A percentile compares a stretch with the other conserved stretches of the same genome.
phyloP scores from a whole-genome alignment of 2,113 vertebrate species.

The Poeciliopsis turrubarensis region DNA sequence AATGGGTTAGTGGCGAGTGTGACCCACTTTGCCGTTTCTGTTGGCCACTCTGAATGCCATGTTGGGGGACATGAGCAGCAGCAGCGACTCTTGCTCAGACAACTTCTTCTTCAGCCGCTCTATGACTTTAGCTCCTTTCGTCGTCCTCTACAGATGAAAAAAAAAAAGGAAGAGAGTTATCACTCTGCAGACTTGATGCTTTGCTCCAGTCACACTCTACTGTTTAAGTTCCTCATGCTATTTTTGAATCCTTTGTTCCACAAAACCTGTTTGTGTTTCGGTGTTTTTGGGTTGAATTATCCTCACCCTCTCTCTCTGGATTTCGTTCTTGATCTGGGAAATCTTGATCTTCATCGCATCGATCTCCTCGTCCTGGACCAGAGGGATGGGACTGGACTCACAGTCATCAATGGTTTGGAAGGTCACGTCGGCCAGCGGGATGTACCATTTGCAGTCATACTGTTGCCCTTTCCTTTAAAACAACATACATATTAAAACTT shows the following conservation, averaged over 20 bases:
- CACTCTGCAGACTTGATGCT: neutral
- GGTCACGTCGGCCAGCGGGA: constrained; percentile 90
- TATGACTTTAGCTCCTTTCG: constrained; percentile 88
- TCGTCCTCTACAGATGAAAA: constrained; percentile 82
- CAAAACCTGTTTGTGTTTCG: no score
- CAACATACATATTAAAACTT: neutral
- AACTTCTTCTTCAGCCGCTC: constrained; percentile 94
- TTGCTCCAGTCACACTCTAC: neutral
- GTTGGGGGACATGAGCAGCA: constrained; percentile 92
- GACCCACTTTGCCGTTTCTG: constrained; percentile 90
- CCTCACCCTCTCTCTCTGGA: constrained; percentile 92
- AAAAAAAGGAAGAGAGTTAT: constrained; percentile 1
- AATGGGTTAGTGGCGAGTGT: no score
- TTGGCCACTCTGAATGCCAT: constrained; percentile 94
- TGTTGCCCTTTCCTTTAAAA: constrained; percentile 89
- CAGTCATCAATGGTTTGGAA: constrained; percentile 93
- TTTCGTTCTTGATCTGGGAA: constrained; percentile 93
- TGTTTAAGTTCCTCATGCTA: constrained; percentile 8
- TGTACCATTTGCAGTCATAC: constrained; percentile 98
- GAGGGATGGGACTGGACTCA: constrained; percentile 86
- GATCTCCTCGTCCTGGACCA: constrained; percentile 92
- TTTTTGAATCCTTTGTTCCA: neutral
- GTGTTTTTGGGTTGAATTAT: no score
- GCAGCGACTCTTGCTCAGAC: constrained; percentile 90
- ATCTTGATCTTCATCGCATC: constrained; percentile 95